Conservation (phyloP, 2,113 vertebrate genomes). For the Glareola pratincola region DNA sequence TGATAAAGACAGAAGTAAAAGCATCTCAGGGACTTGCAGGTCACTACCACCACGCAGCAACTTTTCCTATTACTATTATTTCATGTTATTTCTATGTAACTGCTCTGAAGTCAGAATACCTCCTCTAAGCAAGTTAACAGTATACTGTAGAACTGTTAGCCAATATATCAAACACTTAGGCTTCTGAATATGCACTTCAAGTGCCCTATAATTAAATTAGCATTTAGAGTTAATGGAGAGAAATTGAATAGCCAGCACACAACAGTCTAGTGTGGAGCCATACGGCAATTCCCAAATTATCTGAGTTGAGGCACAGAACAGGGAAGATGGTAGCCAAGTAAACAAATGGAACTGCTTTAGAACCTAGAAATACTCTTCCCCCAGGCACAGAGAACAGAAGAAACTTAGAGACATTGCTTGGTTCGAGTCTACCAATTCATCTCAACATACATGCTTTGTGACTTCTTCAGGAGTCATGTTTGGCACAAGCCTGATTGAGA, state of each 20-base stretch:
- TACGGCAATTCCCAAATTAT: not conserved
- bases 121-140: not conserved
- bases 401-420: not conserved
- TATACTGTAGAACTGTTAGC: not conserved
- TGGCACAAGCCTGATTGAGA: slow-evolving; percentile 93
- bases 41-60: not conserved
- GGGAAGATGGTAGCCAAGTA: not conserved
- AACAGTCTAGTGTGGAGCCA: not conserved
- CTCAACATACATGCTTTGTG: slow-evolving; percentile 78
- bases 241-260: not conserved
- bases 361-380: not conserved
- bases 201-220: not conserved
- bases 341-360: not conserved
- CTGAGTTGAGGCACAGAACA: not conserved
- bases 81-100: not conserved
- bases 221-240: not conserved
- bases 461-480: slow-evolving; percentile 91
- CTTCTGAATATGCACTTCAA: not conserved
- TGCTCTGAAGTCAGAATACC: not conserved
- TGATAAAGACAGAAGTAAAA: not conserved
- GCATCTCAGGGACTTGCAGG: not conserved
- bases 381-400: not conserved
- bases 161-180: not conserved
- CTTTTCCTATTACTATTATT: not conserved
- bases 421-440: not conserved